Percentiles rank a stretch among this genome's conserved stretches.
phyloP scores from a whole-genome alignment of 2,113 vertebrate species.

The Colistium nudipinnis region DNA sequence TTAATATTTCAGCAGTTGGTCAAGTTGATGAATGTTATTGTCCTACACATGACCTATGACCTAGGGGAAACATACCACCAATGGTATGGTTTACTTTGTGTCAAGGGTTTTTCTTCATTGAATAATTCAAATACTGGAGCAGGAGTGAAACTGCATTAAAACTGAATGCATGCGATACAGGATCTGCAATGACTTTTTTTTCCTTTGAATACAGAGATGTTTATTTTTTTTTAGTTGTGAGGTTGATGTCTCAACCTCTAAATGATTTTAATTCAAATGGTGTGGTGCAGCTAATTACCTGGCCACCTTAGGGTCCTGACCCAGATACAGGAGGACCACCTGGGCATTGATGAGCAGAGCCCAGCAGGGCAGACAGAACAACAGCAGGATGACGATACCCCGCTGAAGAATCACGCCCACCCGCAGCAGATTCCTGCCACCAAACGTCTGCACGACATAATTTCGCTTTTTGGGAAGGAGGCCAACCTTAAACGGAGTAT shows the following conservation, averaged over 20 bases:
- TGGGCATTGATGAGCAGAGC: slow-evolving; percentile 89
- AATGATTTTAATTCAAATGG: background rate
- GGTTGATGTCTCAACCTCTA: background rate
- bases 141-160: background rate
- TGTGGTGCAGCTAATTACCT: slow-evolving; percentile 78
- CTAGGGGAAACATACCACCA: no score
- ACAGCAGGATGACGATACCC: slow-evolving; percentile 84
- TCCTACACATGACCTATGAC: background rate
- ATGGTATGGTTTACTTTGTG: no score
- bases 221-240: background rate
- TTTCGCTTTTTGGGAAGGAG: background rate
- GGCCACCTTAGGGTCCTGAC: slow-evolving; percentile 86
- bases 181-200: no score
- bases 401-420: slow-evolving; percentile 92
- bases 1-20: no score
- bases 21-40: background rate
- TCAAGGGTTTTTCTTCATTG: no score
- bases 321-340: slow-evolving; percentile 82
- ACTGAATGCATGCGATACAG: no score
- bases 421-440: slow-evolving; percentile 85
- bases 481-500: background rate
- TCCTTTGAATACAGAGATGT: background rate
- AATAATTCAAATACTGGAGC: background rate
- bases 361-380: slow-evolving; percentile 94
- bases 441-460: slow-evolving; percentile 82